Conservation (phyloP, 2,888 invertebrate genomes). For the Hanleya hanleyi region DNA sequence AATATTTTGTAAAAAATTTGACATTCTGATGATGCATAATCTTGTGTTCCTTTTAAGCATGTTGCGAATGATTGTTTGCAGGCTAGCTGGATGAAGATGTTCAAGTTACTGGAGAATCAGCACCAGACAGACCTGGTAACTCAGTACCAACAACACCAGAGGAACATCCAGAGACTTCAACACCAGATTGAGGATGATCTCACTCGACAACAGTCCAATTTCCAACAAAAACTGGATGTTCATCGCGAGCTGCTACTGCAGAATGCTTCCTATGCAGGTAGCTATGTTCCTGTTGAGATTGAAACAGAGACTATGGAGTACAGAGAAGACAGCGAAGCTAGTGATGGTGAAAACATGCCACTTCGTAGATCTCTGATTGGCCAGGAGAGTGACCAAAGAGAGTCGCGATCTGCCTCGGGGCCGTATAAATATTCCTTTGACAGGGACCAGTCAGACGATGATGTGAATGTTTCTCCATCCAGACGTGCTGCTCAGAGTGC, state of each 20-base stretch:
- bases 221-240: conserved; percentile 51
- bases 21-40: too few species aligned
- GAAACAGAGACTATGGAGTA: too few species aligned
- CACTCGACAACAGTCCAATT: conserved; percentile 51
- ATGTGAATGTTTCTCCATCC: too few species aligned
- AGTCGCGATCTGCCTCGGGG: too few species aligned
- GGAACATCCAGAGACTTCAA: conserved; percentile 56
- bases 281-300: background rate
- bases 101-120: conserved; percentile 55
- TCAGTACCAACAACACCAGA: conserved; percentile 59
- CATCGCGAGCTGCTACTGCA: conserved; percentile 44
- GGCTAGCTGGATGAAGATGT: conserved; percentile 65
- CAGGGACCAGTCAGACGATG: too few species aligned
- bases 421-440: too few species aligned
- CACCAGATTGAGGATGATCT: conserved; percentile 60
- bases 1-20: too few species aligned
- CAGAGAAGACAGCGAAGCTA: too few species aligned
- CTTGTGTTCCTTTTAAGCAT: background rate
- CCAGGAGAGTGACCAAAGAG: too few species aligned
- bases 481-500: background rate
- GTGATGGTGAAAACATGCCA: too few species aligned
- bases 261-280: background rate
- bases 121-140: conserved; percentile 53
- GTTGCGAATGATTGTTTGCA: too few species aligned
- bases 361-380: too few species aligned